phyloP scores from a whole-genome alignment of 2,797 vertebrate genomes.

The Enteromius trimaculatus region DNA sequence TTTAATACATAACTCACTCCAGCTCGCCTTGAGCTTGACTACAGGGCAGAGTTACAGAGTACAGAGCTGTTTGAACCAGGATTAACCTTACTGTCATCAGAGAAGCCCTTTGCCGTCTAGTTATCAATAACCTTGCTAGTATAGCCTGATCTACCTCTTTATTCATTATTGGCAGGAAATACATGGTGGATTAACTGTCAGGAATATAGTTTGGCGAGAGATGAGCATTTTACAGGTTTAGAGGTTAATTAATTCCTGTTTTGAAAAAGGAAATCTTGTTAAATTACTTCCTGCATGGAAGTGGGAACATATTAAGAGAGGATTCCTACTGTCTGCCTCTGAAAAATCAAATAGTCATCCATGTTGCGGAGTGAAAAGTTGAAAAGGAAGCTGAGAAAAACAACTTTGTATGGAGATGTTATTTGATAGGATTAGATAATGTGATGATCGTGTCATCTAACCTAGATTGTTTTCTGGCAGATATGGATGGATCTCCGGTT shows the following conservation, averaged over 20 bases:
- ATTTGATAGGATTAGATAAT: slow-evolving; percentile 13
- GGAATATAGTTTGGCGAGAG: slow-evolving; percentile 20
- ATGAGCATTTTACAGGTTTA: slow-evolving; percentile 20
- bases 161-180: slow-evolving; percentile 55
- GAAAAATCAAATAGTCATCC: neutral
- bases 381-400: neutral
- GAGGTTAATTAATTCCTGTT: slow-evolving; percentile 33
- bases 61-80: slow-evolving; percentile 50
- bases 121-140: slow-evolving; percentile 45
- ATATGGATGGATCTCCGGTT: slow-evolving; percentile 93
- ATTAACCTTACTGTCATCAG: slow-evolving; percentile 47
- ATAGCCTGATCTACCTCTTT: slow-evolving; percentile 16
- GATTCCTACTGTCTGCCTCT: neutral
- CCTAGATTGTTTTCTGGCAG: slow-evolving; percentile 71
- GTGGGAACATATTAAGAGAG: slow-evolving; percentile 6
- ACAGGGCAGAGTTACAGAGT: neutral
- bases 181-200: slow-evolving; percentile 39
- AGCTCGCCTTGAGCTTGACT: slow-evolving; percentile 28
- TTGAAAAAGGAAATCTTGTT: slow-evolving; percentile 11
- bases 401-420: neutral
- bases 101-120: slow-evolving; percentile 38
- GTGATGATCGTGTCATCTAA: slow-evolving; percentile 13
- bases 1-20: slow-evolving; percentile 59
- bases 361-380: neutral
- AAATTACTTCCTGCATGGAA: slow-evolving; percentile 18